These are phyloP conservation scores for Drosophila prosaltans DNA, from an alignment of 1,140 invertebrate species.

Conservation along the genomic window DNA sequence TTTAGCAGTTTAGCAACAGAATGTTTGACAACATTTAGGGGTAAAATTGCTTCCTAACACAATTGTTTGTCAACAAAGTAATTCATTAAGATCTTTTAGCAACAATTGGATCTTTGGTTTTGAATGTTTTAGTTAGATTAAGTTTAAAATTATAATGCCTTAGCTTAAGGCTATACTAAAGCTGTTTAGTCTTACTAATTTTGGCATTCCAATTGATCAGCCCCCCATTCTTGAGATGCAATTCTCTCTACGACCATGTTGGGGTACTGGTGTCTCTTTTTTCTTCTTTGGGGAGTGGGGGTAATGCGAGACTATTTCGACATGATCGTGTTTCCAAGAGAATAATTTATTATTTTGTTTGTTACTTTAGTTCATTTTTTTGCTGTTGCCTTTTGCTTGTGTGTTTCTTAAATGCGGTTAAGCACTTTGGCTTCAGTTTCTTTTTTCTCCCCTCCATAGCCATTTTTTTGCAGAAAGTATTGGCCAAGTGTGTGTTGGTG, in stretches of 20 bases:
- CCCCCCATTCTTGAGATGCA: not conserved
- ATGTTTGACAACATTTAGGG: too few relatives aligned
- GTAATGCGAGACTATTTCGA: conserved; percentile 74
- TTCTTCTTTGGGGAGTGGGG: conserved; percentile 12
- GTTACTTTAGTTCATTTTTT: conserved; percentile 26
- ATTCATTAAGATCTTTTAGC: too few relatives aligned
- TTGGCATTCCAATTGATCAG: too few relatives aligned
- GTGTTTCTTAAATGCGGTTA: conserved; percentile 76
- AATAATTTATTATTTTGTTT: conserved; percentile 70
- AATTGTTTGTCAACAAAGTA: too few relatives aligned
- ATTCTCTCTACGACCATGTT: not conserved
- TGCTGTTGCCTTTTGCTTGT: conserved; percentile 36
- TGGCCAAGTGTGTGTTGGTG: not conserved
- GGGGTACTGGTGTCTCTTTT: conserved; percentile 39
- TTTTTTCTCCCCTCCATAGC: not conserved
- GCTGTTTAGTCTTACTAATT: too few relatives aligned
- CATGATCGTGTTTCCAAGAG: conserved; percentile 73
- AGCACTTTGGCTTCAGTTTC: conserved; percentile 55
- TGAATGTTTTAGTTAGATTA: too few relatives aligned
- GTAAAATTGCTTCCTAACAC: too few relatives aligned
- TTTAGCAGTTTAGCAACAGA: too few relatives aligned
- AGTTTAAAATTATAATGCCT: too few relatives aligned
- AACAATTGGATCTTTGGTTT: too few relatives aligned
- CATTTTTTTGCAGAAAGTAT: conserved; percentile 16
- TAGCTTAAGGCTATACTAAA: too few relatives aligned